Evolutionary conservation across 2,797 vertebrate genomes (phyloP).

Genomic region (Cetoscarus ocellatus): DNA sequence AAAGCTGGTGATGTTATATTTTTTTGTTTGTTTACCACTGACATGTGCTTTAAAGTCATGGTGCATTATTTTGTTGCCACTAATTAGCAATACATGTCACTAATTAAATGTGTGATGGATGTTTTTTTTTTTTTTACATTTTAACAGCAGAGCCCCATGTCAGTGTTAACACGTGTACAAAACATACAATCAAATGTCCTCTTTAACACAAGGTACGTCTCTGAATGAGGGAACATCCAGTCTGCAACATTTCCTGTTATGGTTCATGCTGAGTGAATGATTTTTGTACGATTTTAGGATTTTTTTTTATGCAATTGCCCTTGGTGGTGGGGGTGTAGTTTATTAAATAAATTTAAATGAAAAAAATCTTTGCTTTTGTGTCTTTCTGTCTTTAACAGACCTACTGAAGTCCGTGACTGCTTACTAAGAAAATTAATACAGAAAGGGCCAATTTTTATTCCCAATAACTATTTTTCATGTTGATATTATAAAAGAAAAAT

Average conservation of each 20-base stretch:
- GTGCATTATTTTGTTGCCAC: conserved; percentile 25
- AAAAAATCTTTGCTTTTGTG: conserved; percentile 10
- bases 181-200: conserved; percentile 3
- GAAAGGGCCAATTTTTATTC: too few relatives aligned
- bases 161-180: conserved; percentile 36
- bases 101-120: background rate
- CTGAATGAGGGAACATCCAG: conserved; percentile 13
- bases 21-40: conserved; percentile 38
- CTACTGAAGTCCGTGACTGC: background rate
- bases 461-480: too few relatives aligned
- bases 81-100: conserved; percentile 9
- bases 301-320: conserved; percentile 35
- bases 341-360: conserved; percentile 69
- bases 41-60: conserved; percentile 34
- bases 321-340: conserved; percentile 60
- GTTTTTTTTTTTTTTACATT: background rate
- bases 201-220: conserved; percentile 18
- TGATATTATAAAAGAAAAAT: too few relatives aligned
- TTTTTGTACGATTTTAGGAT: conserved; percentile 53
- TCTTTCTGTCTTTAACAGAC: background rate
- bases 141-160: conserved; percentile 2
- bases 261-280: conserved; percentile 20
- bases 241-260: conserved; percentile 26
- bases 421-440: too few relatives aligned
- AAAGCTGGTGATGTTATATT: conserved; percentile 24